Evolutionary conservation across 2,888 invertebrate genomes (phyloP).

Genomic region (Saturnia japonica): DNA sequence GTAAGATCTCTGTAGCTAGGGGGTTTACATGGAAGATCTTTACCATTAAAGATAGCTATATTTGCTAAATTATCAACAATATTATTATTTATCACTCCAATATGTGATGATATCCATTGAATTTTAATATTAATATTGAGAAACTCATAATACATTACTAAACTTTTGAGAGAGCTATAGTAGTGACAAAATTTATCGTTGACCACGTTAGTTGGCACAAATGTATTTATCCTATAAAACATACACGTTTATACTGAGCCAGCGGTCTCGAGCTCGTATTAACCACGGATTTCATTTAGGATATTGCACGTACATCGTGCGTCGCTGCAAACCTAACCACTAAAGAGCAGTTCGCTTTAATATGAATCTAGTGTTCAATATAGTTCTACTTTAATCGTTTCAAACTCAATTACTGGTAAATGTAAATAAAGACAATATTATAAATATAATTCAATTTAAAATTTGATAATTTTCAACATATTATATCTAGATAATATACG

Average conservation of each 20-base stretch:
- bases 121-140: no score
- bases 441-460: no score
- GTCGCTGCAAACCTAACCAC: slow-evolving; percentile 5
- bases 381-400: not conserved
- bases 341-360: slow-evolving; percentile 2
- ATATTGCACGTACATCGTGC: slow-evolving; percentile 30
- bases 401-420: not conserved
- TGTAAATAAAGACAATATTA: no score
- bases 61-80: no score
- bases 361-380: not conserved
- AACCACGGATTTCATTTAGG: slow-evolving; percentile 37
- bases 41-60: no score
- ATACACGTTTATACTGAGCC: slow-evolving; percentile 11
- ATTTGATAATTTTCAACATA: no score
- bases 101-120: no score
- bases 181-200: not conserved
- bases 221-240: not conserved
- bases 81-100: no score
- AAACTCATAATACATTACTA: not conserved
- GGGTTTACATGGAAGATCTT: no score
- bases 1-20: no score
- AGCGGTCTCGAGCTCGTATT: slow-evolving; percentile 27
- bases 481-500: no score
- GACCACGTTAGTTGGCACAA: not conserved
- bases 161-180: not conserved